Percentiles rank a stretch among this genome's conserved stretches.
Evolutionary conservation across 2,113 vertebrate species (phyloP).

Genomic region (Trichechus manatus): DNA sequence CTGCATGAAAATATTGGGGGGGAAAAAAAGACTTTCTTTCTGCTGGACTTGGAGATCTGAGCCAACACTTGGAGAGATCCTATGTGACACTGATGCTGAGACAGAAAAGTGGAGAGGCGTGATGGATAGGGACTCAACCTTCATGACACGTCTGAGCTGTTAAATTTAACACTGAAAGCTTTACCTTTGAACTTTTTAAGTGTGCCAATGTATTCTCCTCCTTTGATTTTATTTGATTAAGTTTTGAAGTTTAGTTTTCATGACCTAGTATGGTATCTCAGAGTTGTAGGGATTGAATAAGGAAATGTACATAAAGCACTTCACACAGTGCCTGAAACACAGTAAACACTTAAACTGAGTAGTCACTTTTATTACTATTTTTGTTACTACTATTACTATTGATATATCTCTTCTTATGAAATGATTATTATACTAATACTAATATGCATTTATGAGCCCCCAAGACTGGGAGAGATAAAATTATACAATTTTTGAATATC

Average conservation of each 20-base stretch:
- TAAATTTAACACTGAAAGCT: neutral
- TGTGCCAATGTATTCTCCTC: neutral
- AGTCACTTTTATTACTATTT: neutral
- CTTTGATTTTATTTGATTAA: neutral
- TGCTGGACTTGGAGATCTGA: neutral
- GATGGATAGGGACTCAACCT: fast-evolving
- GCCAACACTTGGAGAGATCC: neutral
- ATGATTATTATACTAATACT: neutral
- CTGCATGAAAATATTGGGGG: neutral
- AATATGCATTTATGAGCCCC: neutral
- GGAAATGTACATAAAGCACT: neutral
- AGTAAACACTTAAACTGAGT: neutral
- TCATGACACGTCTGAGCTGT: neutral
- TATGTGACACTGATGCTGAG: neutral
- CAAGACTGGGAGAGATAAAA: neutral
- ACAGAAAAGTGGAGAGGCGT: neutral
- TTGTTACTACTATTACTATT: neutral
- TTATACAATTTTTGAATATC: neutral
- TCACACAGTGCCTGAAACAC: neutral
- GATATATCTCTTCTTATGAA: neutral
- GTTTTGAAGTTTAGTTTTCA: neutral
- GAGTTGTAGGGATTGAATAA: neutral
- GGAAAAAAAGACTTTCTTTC: neutral
- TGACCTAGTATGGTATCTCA: neutral
- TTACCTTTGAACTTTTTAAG: neutral